phyloP scores from a whole-genome alignment of 2,797 vertebrate genomes.

The Bradypodion pumilum region DNA sequence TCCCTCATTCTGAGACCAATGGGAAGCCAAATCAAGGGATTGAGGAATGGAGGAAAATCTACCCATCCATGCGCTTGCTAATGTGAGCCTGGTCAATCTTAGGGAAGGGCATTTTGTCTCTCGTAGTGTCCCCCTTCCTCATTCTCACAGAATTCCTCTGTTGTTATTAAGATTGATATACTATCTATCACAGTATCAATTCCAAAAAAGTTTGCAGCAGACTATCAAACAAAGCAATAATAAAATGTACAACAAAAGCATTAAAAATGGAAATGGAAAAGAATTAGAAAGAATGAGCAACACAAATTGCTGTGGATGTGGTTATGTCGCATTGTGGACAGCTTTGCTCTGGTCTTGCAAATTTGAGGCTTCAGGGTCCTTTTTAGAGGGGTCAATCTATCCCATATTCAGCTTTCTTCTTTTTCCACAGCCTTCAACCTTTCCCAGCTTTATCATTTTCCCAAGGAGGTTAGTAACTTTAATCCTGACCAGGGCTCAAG shows the following conservation, averaged over 20 bases:
- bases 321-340: background rate
- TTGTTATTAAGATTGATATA: background rate
- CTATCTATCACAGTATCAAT: background rate
- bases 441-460: too few species aligned
- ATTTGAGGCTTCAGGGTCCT: too few species aligned
- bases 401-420: background rate
- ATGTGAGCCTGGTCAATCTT: background rate
- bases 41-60: background rate
- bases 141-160: background rate
- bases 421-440: too few species aligned
- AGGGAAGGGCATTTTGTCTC: background rate
- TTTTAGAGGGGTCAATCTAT: background rate
- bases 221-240: constrained; percentile 6
- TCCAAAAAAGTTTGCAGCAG: background rate
- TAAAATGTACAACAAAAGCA: background rate
- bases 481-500: too few species aligned
- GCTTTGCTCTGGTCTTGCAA: background rate
- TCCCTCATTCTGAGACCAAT: background rate
- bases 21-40: background rate
- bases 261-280: background rate
- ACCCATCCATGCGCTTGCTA: background rate
- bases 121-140: background rate
- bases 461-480: too few species aligned
- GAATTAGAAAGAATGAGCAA: background rate
- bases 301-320: background rate